Evolutionary conservation across 2,888 invertebrate genomes (phyloP), one percentile per base, ranked within the genome.

Genomic region (Temnothorax unifasciatus): DNA sequence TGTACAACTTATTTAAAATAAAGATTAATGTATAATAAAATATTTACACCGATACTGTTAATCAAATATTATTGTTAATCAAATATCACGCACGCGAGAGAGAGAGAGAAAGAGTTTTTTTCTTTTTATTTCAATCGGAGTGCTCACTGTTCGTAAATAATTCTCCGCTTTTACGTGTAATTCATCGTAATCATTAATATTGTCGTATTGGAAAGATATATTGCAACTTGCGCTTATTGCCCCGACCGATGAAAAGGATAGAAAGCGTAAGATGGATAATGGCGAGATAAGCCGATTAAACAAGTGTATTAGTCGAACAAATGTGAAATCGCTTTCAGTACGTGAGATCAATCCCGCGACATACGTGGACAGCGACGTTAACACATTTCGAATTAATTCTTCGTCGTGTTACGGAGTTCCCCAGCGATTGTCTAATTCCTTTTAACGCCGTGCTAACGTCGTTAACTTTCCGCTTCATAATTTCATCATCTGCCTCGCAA

Each of bases 401-500:
- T 86, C 84, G 83, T 64, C 81, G 85, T 84, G 85, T 87, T 87
- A 88, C 83, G 85, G 83, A 88, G 82, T 83, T 87, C 50, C 84
- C 57, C 83, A 75, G 63, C 85, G 86, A 88, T 82, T 87, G 87
- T 89, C 86, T 88, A 88, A 88, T 85, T 88, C 81, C 89, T 87
- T 85, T 88, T 84, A 87, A 87, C 87, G 87, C 87, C 74, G 59
- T 77, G 85, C 83, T 88, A 88, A 88, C 64, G 82, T 85, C 82
- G 84, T 81, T 75, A 84, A 83, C 84, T 83, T 86, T 73, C 69
- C 85, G 85, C 87, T 68, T 76, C 76, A 81, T 89, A 89, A 89
- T 87, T 87, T 87, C 88, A 89, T 89, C 88, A 89, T 86, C 89
- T 86, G 86, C 86, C 83, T 83, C 69, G 87, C 84, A 89, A 89